Conservation (phyloP, 2,113 vertebrate genomes). For the Lophochroa leadbeateri region DNA sequence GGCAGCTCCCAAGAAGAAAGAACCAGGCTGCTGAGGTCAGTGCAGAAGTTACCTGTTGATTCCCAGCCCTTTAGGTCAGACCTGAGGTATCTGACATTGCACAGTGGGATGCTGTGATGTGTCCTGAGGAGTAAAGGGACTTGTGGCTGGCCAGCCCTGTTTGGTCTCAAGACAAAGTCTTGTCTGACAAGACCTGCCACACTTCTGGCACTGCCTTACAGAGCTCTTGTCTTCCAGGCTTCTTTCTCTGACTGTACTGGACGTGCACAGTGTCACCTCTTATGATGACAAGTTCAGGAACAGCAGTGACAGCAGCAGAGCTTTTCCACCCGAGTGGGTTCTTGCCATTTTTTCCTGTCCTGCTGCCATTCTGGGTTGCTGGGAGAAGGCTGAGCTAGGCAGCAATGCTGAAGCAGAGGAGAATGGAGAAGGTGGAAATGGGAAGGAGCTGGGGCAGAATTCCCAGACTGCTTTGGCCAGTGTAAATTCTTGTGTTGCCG, state of each 20-base stretch:
- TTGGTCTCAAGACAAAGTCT: neutral
- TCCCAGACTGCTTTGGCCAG: neutral
- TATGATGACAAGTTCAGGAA: neutral
- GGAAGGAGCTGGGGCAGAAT: neutral
- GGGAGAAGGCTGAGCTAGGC: neutral
- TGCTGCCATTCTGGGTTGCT: neutral
- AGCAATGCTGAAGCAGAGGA: neutral
- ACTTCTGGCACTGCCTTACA: neutral
- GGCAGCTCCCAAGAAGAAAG: neutral
- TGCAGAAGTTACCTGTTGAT: neutral
- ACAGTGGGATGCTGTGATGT: neutral
- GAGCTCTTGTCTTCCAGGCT: neutral
- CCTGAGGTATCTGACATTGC: neutral
- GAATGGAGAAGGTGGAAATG: neutral
- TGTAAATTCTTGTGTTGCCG: neutral
- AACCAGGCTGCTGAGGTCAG: neutral
- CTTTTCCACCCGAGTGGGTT: neutral
- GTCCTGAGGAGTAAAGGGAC: neutral
- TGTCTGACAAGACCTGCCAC: neutral
- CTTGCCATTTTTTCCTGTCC: neutral
- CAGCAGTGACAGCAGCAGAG: neutral
- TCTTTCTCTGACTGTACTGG: neutral
- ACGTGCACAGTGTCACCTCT: neutral
- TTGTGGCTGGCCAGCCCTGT: neutral
- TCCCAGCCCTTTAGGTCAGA: neutral